Evolutionary conservation across 2,113 vertebrate species (phyloP).

Genomic region (Benitochromis conjunctus): DNA sequence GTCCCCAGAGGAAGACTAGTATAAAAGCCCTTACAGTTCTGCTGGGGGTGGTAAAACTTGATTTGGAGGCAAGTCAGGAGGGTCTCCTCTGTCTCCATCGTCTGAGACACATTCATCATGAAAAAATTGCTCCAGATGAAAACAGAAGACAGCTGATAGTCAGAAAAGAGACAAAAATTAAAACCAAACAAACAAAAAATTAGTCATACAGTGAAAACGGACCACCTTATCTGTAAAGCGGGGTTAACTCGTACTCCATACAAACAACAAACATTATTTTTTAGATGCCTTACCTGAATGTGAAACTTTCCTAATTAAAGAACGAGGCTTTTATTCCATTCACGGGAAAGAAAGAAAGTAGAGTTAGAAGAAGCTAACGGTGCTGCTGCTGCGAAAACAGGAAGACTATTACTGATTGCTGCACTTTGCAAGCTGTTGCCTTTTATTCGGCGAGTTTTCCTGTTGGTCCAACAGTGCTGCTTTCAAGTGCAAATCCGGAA

Average conservation of each 20-base stretch:
- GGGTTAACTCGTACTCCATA: background rate
- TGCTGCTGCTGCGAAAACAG: background rate
- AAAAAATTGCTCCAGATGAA: conserved; percentile 13
- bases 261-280: background rate
- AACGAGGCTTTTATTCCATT: background rate
- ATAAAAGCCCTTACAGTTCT: conserved; percentile 68
- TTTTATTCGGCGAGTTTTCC: background rate
- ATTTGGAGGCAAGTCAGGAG: conserved; percentile 79
- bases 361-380: background rate
- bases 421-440: background rate
- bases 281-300: background rate
- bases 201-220: background rate
- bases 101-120: conserved; percentile 66
- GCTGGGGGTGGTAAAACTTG: conserved; percentile 82
- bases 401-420: background rate
- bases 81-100: conserved; percentile 81
- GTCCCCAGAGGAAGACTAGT: conserved; percentile 56
- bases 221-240: background rate
- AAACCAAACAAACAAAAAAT: background rate
- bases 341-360: background rate
- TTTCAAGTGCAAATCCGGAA: background rate
- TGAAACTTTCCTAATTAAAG: background rate
- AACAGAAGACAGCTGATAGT: background rate
- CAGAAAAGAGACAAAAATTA: background rate
- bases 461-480: conserved; percentile 3